A percentile compares a stretch with the other conserved stretches of the same genome.
phyloP scores from a whole-genome alignment of 2,888 invertebrate genomes.

The Eupsilia transversa region DNA sequence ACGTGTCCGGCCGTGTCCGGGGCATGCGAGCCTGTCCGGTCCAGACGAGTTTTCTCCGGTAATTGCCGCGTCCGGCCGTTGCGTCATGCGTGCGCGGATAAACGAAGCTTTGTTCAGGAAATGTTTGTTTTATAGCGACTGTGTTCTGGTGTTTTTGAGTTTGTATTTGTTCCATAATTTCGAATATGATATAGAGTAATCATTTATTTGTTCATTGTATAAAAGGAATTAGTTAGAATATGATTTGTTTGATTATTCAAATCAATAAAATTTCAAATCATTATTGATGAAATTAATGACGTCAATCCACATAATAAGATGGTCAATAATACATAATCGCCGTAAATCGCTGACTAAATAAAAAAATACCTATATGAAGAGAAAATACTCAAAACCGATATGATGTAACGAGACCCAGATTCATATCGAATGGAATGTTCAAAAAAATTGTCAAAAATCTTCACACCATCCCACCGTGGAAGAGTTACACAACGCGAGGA shows the following conservation, averaged over 20 bases:
- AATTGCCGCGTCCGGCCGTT: conserved; percentile 66
- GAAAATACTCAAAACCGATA: conserved; percentile 66
- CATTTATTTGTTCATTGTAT: neutral
- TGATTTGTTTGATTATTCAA: neutral
- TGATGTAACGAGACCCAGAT: conserved; percentile 70
- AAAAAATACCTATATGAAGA: conserved; percentile 52
- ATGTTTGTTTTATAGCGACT: conserved; percentile 33
- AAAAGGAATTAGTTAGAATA: neutral
- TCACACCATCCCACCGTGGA: conserved; percentile 69
- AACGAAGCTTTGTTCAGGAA: conserved; percentile 58
- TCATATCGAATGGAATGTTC: conserved; percentile 67
- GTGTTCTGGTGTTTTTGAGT: conserved; percentile 23
- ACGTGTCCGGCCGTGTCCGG: conserved; percentile 51
- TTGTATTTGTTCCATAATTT: conserved; percentile 15
- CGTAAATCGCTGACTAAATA: conserved; percentile 40
- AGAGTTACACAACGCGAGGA: conserved; percentile 71
- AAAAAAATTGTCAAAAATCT: conserved; percentile 71
- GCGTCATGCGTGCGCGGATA: conserved; percentile 50
- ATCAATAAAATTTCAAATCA: neutral
- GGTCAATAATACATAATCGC: conserved; percentile 36
- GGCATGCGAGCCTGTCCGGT: conserved; percentile 46
- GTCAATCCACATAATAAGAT: conserved; percentile 13
- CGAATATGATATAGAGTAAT: neutral
- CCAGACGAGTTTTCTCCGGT: conserved; percentile 71
- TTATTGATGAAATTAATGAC: neutral